phyloP scores from a whole-genome alignment of 2,113 vertebrate species.

The Halcyon senegalensis region DNA sequence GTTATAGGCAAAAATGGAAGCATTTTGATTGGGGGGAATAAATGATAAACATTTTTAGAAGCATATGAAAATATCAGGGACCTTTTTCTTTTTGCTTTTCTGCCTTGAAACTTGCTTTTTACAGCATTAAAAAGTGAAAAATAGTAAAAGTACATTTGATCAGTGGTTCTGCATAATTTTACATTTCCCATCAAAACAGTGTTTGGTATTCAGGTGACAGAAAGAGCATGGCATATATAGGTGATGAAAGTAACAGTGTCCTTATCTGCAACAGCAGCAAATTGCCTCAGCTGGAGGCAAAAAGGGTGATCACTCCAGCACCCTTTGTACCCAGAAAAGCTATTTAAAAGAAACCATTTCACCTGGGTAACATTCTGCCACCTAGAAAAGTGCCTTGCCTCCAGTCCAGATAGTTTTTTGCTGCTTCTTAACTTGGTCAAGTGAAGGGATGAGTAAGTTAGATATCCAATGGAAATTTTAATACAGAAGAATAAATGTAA shows the following conservation, averaged over 20 bases:
- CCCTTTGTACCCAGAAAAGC: background rate
- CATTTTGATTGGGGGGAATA: conserved; percentile 6
- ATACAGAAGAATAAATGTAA: background rate
- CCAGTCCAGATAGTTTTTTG: background rate
- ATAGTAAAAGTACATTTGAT: background rate
- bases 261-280: background rate
- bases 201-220: background rate
- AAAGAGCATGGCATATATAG: background rate
- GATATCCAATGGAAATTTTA: background rate
- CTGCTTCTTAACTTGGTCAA: background rate
- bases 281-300: background rate
- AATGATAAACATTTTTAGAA: background rate
- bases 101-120: background rate
- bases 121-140: background rate
- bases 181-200: background rate
- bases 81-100: background rate
- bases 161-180: background rate
- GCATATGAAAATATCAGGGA: background rate
- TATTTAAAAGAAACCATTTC: conserved; percentile 1
- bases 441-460: background rate
- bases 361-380: background rate
- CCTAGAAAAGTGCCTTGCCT: background rate
- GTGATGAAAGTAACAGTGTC: background rate
- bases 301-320: background rate
- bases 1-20: background rate